Evolutionary conservation across 1,140 invertebrate genomes (phyloP), one percentile per base, ranked within the genome.

Genomic region (Procambarus virginalis): DNA sequence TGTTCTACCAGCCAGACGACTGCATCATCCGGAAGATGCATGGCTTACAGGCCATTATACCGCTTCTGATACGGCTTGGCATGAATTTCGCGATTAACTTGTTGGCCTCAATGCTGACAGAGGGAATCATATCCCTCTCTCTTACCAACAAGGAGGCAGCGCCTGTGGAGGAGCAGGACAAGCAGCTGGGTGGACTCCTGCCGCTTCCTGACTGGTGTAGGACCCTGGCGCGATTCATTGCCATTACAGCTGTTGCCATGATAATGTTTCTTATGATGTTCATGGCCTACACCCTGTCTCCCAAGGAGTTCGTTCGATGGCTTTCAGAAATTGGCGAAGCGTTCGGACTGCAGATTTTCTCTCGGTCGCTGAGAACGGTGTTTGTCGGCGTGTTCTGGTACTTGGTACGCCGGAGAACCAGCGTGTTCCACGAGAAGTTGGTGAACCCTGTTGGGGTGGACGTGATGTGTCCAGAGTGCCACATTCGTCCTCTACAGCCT

Each of bases 381-480:
- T 0, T 76, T 3, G 1, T 22, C 12, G 6, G 14, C 20, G 0
- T 20, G 4, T 20, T 12, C 8, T 20, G 0, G 22, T 76, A 77
- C 2, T 22, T 58, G 5, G 58, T 55, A 46, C n/a, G 20, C 17
- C 20, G 12, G 14, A 55, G 58, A 20, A 46, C 70, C 49, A 48
- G 51, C 2, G 22, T 34, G n/a, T 49, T 46, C 84, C 22, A 76
- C 10, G 73, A 60, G 20, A 8, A 3, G 34, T n/a, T 84, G 17
- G 14, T 85, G 51, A 76, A 85, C 46, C 84, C 70, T 68, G 70
- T 77, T 49, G 84, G 84, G 1, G 45, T 46, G n/a, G 10, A 60
- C 0, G 73, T 85, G 70, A 34, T 10, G 48, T 85, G 84, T 34
- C 84, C 84, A 6, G 84, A 20, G n/a, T 85, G 84, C 48, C n/a